Conservation (phyloP, 2,113 vertebrate genomes). For the Trinectes maculatus region DNA sequence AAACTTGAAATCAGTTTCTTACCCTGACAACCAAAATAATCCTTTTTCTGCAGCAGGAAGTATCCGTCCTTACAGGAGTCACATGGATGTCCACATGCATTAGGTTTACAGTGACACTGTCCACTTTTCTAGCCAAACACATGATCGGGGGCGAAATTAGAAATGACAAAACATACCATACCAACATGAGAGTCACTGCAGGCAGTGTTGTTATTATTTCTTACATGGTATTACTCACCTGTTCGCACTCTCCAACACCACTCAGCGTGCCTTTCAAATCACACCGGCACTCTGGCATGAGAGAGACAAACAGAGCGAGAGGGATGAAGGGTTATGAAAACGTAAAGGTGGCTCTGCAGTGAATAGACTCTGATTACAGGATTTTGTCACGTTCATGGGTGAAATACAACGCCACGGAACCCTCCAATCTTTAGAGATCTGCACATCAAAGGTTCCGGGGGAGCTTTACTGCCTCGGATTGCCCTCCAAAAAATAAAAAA, state of each 20-base stretch:
- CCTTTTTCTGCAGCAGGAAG: conserved; percentile 84
- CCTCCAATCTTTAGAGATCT: conserved; percentile 43
- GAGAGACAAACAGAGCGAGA: conserved; percentile 1
- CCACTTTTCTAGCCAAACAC: conserved; percentile 82
- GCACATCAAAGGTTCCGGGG: conserved; percentile 67
- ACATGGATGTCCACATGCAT: conserved; percentile 84
- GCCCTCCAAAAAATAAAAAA: conserved; percentile 14
- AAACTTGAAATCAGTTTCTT: too few relatives aligned
- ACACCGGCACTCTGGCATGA: conserved; percentile 88
- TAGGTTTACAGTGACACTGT: conserved; percentile 89
- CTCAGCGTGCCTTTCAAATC: conserved; percentile 88
- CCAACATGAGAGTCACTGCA: too few relatives aligned
- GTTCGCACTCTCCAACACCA: conserved; percentile 88
- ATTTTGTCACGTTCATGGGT: conserved; percentile 59
- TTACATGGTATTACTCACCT: conserved; percentile 80
- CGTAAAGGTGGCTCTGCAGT: conserved; percentile 24
- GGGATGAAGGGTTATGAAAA: conserved; percentile 25
- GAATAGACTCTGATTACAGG: conserved; percentile 78
- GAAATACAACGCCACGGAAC: conserved; percentile 51
- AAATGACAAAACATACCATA: neutral
- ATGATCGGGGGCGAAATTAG: neutral
- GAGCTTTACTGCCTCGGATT: conserved; percentile 33
- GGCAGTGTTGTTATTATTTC: neutral
- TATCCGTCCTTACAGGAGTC: conserved; percentile 87
- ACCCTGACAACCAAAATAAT: conserved; percentile 96